Evolutionary conservation across 2,113 vertebrate genomes (phyloP).

Genomic region (Leucosticte australis): DNA sequence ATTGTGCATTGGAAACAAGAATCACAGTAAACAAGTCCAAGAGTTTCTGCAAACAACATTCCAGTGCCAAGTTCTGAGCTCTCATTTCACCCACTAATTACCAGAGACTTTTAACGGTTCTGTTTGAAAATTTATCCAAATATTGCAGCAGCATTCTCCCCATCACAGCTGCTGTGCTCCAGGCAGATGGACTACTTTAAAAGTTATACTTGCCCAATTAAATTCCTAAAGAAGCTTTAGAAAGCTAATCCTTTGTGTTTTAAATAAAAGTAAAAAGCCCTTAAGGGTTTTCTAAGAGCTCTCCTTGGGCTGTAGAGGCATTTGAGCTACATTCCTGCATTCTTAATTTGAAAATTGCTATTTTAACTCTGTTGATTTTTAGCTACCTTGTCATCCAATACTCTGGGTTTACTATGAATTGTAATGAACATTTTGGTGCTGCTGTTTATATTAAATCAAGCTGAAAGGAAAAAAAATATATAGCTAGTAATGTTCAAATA

Average conservation of each 20-base stretch:
- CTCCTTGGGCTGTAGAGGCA: background rate
- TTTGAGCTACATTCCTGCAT: background rate
- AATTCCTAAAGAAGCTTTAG: constrained; percentile 6
- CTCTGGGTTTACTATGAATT: background rate
- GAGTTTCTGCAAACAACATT: background rate
- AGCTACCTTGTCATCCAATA: background rate
- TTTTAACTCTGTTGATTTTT: background rate
- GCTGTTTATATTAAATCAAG: background rate
- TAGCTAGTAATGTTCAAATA: background rate
- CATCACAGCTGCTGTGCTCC: constrained; percentile 42
- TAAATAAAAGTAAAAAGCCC: constrained; percentile 11
- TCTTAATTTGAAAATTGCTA: background rate
- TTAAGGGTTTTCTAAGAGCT: background rate
- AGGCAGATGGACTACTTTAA: constrained; percentile 26
- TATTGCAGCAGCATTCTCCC: background rate
- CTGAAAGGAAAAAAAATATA: background rate
- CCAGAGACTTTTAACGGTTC: background rate
- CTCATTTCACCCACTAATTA: background rate
- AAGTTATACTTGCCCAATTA: constrained; percentile 41
- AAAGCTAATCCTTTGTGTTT: constrained; percentile 24
- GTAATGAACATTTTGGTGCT: background rate
- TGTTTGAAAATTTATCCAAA: constrained; percentile 26
- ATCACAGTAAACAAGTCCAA: background rate
- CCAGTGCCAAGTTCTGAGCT: constrained; percentile 14
- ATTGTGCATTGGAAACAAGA: background rate